Conservation (phyloP, 2,113 vertebrate genomes). For the Nyctibius bracteatus region DNA sequence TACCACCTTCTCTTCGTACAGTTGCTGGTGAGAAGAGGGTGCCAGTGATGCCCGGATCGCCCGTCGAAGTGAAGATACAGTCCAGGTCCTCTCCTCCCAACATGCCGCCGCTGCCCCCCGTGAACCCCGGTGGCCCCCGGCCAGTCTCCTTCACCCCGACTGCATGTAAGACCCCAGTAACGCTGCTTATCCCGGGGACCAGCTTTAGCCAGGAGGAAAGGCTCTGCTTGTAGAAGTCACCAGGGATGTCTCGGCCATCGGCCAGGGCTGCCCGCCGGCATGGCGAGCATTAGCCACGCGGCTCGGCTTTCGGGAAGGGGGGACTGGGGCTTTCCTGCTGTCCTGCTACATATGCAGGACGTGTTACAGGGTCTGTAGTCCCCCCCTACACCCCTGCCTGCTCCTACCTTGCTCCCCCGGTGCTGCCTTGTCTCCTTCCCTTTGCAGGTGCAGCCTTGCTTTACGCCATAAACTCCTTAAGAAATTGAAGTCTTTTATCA, state of each 20-base stretch:
- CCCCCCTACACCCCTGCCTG: not conserved
- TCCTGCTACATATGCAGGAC: not conserved
- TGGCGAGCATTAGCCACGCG: accelerated
- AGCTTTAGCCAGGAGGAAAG: not conserved
- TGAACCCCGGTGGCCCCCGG: slow-evolving; percentile 89
- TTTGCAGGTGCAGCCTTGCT: not conserved
- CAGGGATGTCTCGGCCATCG: accelerated
- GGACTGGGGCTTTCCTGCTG: not conserved
- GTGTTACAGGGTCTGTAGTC: not conserved
- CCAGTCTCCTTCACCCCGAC: slow-evolving; percentile 91
- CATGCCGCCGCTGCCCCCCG: slow-evolving; percentile 93
- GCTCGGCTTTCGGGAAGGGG: not conserved
- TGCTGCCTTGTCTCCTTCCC: not conserved
- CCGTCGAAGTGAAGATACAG: slow-evolving; percentile 97
- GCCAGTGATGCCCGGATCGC: slow-evolving; percentile 97
- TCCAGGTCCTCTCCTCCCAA: slow-evolving; percentile 90
- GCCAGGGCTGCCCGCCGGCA: not conserved
- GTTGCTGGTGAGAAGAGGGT: slow-evolving; percentile 93
- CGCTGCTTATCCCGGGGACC: not conserved
- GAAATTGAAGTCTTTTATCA: slow-evolving; percentile 24
- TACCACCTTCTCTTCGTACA: slow-evolving; percentile 57
- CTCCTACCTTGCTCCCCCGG: not conserved
- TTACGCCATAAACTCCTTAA: not conserved
- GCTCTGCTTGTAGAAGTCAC: not conserved
- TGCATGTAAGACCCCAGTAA: slow-evolving; percentile 77